Evolutionary conservation across 2,888 invertebrate species (phyloP).

Genomic region (Alviniconcha strummeri): DNA sequence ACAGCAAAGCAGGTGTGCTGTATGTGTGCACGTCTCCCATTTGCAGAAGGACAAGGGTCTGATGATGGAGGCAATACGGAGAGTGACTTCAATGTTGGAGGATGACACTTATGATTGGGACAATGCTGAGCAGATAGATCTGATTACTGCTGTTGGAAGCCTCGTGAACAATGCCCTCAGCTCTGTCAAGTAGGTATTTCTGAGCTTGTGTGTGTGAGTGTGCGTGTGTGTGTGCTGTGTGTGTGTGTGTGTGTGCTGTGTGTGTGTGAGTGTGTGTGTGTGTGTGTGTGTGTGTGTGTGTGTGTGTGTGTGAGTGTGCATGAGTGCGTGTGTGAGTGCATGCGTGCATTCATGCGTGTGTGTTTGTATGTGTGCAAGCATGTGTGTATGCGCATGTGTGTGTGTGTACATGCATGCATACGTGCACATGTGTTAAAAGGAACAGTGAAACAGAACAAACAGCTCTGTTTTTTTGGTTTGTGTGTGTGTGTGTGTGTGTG

Average conservation of each 20-base stretch:
- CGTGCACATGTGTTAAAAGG: not conserved
- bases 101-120: constrained; percentile 41
- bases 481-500: not conserved
- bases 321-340: not conserved
- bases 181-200: constrained; percentile 35
- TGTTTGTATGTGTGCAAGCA: not conserved
- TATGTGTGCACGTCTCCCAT: not conserved
- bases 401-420: not conserved
- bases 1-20: not conserved
- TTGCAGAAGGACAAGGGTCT: constrained; percentile 42
- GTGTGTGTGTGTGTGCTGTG: not conserved
- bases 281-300: not conserved
- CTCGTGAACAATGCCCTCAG: constrained; percentile 30
- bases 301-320: not conserved
- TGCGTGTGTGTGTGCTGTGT: not conserved
- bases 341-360: not conserved
- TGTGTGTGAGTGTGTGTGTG: not conserved
- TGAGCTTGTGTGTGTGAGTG: not conserved
- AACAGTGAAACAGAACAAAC: not conserved
- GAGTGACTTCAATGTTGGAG: constrained; percentile 33
- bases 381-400: not conserved
- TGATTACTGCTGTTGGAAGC: constrained; percentile 28
- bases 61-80: constrained; percentile 35
- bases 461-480: too few species aligned
- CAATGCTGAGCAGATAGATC: constrained; percentile 14